A percentile compares a stretch with the other conserved stretches of the same genome.
phyloP scores from a whole-genome alignment of 1,140 invertebrate species.

The Pseudomyrmex pallidus region DNA sequence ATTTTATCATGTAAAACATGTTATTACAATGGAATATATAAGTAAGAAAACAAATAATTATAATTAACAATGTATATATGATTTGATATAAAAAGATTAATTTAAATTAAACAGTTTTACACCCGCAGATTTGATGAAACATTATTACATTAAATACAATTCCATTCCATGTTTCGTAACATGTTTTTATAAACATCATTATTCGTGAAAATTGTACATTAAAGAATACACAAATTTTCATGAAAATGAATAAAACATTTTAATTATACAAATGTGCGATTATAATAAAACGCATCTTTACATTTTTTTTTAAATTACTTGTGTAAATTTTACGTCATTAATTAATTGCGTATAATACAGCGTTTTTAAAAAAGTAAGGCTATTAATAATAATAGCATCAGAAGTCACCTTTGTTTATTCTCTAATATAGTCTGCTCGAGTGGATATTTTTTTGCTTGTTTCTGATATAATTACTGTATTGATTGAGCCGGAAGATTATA shows the following conservation, averaged over 20 bases:
- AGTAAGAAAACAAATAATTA: no score
- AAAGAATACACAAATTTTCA: neutral
- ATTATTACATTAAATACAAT: neutral
- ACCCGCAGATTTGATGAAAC: neutral
- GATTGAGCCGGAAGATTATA: slow-evolving; percentile 24
- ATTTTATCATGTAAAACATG: neutral
- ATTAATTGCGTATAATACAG: neutral
- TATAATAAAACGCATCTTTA: neutral
- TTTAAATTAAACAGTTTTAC: neutral
- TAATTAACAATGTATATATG: neutral
- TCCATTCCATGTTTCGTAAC: neutral
- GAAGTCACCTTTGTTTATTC: slow-evolving; percentile 18
- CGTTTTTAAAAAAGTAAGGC: neutral
- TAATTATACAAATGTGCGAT: neutral
- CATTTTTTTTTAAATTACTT: neutral
- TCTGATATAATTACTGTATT: slow-evolving; percentile 59
- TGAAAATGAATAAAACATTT: neutral
- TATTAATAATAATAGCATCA: slow-evolving; percentile 5
- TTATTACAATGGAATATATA: neutral
- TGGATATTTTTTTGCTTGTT: slow-evolving; percentile 32
- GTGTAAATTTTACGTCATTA: neutral
- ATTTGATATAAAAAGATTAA: slow-evolving; percentile 13
- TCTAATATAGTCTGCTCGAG: slow-evolving; percentile 20
- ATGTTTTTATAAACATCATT: neutral
- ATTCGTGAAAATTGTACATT: neutral